A percentile compares a stretch with the other conserved stretches of the same genome.
phyloP scores from a whole-genome alignment of 2,888 invertebrate genomes.

The Drosophila helvetica region DNA sequence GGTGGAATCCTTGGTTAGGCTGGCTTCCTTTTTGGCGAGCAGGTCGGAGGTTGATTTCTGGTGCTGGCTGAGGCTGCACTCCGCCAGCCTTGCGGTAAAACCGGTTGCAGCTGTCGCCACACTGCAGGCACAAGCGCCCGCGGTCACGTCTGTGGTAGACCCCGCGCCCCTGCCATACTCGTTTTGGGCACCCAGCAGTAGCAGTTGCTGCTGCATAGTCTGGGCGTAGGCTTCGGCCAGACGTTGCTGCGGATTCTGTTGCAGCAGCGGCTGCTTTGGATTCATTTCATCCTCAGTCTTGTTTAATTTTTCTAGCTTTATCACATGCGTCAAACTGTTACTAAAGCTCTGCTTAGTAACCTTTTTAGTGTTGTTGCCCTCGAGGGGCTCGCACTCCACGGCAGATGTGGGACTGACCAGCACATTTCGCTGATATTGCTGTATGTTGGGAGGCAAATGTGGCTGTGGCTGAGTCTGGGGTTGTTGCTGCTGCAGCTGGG shows the following conservation, averaged over 20 bases:
- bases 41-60: constrained; percentile 74
- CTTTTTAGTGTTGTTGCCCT: constrained; percentile 83
- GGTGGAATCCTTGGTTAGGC: constrained; percentile 74
- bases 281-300: constrained; percentile 86
- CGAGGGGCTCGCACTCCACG: constrained; percentile 84
- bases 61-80: constrained; percentile 75
- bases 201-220: constrained; percentile 41
- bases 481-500: constrained; percentile 55
- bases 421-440: constrained; percentile 56
- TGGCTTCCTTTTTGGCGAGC: constrained; percentile 71
- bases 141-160: constrained; percentile 14
- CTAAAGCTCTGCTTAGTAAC: constrained; percentile 81
- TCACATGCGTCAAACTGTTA: constrained; percentile 84
- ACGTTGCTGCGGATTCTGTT: constrained; percentile 49
- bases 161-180: constrained; percentile 34
- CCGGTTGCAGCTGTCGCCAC: constrained; percentile 77
- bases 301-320: constrained; percentile 88
- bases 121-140: constrained; percentile 72
- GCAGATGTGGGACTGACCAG: constrained; percentile 71
- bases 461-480: constrained; percentile 13
- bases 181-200: constrained; percentile 49
- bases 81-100: constrained; percentile 84
- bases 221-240: constrained; percentile 54
- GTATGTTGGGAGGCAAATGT: constrained; percentile 44
- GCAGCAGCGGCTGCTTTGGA: constrained; percentile 65